Percentiles rank a stretch among this genome's conserved stretches.
Evolutionary conservation across 2,113 vertebrate species (phyloP).

Genomic region (Urocynchramus pylzowi): DNA sequence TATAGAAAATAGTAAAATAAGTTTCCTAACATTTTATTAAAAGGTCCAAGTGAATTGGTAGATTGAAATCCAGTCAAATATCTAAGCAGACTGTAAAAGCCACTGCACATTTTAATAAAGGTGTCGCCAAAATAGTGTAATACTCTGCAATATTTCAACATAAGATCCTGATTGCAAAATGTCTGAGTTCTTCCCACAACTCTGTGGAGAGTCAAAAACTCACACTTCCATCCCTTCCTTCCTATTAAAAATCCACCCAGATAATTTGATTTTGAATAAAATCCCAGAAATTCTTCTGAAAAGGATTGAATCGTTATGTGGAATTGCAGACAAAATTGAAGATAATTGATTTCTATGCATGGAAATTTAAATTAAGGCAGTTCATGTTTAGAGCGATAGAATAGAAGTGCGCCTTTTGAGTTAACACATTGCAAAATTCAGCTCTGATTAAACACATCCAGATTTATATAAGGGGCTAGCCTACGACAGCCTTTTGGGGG

Average conservation of each 20-base stretch:
- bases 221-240: neutral
- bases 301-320: neutral
- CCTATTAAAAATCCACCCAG: neutral
- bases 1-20: neutral
- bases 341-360: neutral
- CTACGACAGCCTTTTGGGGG: rapidly evolving
- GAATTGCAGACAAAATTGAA: neutral
- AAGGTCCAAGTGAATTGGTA: neutral
- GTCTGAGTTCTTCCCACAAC: neutral
- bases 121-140: neutral
- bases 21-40: neutral
- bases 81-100: neutral
- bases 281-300: neutral
- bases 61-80: neutral
- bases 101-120: neutral
- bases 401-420: neutral
- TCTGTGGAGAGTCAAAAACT: neutral
- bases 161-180: neutral
- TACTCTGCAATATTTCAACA: neutral
- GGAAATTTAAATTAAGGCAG: neutral
- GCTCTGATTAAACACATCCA: neutral
- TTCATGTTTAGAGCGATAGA: neutral
- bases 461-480: neutral
- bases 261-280: neutral
- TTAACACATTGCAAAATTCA: neutral